A percentile compares a stretch with the other conserved stretches of the same genome.
Conservation (phyloP, 1,140 invertebrate species). For the Vanessa atalanta region DNA sequence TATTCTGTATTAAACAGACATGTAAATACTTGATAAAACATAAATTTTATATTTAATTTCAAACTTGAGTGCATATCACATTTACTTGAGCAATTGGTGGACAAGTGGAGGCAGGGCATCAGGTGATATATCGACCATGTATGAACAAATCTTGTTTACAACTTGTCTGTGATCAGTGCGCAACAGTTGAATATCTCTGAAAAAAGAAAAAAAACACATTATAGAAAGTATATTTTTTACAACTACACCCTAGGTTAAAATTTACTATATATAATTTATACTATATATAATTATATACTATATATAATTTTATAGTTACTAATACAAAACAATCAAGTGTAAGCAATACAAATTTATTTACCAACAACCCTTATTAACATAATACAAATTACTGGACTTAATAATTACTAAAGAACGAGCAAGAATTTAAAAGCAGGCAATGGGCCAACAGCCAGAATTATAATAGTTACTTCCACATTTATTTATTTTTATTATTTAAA, state of each 20-base stretch:
- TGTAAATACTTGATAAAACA: too few species aligned
- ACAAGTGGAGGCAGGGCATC: slow-evolving; percentile 67
- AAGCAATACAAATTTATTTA: too few species aligned
- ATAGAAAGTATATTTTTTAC: background rate
- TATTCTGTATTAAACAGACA: too few species aligned
- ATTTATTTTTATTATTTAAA: too few species aligned
- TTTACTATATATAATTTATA: background rate
- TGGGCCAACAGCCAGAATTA: too few species aligned
- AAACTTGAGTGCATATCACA: slow-evolving; percentile 2
- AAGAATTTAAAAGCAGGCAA: too few species aligned
- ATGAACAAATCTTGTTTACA: slow-evolving; percentile 68
- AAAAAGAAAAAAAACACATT: slow-evolving; percentile 34
- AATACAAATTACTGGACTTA: too few species aligned
- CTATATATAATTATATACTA: background rate
- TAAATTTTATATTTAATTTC: too few species aligned
- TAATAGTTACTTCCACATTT: too few species aligned
- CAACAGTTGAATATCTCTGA: slow-evolving; percentile 61
- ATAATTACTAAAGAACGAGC: too few species aligned
- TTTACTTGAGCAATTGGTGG: slow-evolving; percentile 68
- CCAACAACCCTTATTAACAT: too few species aligned
- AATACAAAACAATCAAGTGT: too few species aligned
- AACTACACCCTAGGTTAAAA: background rate
- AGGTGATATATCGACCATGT: slow-evolving; percentile 58
- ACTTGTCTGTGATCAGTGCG: slow-evolving; percentile 59
- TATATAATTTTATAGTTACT: background rate